Evolutionary conservation across 2,888 invertebrate species (phyloP), one percentile per base, ranked within the genome.

Genomic region (Dorcus hopei): DNA sequence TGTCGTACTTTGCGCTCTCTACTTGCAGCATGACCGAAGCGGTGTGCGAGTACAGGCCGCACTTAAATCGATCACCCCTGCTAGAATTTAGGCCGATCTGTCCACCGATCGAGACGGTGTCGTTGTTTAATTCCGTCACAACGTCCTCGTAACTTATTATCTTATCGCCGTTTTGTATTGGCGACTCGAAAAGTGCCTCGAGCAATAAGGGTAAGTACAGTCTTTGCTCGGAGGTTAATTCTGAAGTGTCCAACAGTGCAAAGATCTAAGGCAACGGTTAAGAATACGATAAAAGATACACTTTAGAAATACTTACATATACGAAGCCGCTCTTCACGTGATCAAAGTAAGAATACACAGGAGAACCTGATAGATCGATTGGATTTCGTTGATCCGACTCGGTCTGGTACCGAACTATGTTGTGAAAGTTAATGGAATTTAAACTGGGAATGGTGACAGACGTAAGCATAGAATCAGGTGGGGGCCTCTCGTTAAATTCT

Each of bases 321-420:
- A 93, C 87, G 77, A 95, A 94, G 77, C 90, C 91, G 2, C 91
- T 90, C 65, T 89, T 87, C 50, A 93, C 80, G 74, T 91, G 87
- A 78, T 93, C 91, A 51, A 93, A 81, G 65, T 91, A 87, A 1
- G 92, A 86, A 71, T 85, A 89, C 16, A 93, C 79, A 0, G 93
- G 92, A 47, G 92, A 76, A 49, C 86, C 80, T 1, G 78, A 75
- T 9, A 90, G 78, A 72, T 87, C 82, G 84, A 77, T 0, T 83
- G 81, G 26, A 19, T n/a, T n/a, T 43, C 51, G 11, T 49, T 50
- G 33, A 38, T 57, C 49, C 9, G 40, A 9, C 26, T 33, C 57
- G 8, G 60, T 49, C 8, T 47, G 43, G 64, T 80, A 85, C 38
- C 78, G 65, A 3, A 60, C 63, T 16, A 79, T 82, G 57, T 80